These are phyloP conservation scores for Ichneumoninae sp. DNA, from an alignment of 2,888 invertebrate genomes.

Conservation along the genomic window DNA sequence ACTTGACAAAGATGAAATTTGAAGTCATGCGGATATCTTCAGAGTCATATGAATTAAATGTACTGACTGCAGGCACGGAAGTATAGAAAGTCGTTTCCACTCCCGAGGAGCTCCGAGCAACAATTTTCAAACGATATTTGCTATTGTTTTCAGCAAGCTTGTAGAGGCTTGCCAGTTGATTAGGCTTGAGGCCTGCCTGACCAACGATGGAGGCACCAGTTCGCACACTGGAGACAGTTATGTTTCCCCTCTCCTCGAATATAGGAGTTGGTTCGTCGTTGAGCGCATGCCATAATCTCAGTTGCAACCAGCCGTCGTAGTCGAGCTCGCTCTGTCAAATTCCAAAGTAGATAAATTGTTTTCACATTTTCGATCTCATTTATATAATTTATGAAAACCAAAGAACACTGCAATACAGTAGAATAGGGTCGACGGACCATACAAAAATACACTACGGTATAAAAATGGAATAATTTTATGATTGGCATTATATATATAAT, in stretches of 20 bases:
- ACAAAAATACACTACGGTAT: neutral
- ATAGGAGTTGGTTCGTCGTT: slow-evolving; percentile 85
- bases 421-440: neutral
- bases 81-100: slow-evolving; percentile 89
- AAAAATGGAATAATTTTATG: neutral
- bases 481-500: neutral
- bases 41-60: neutral
- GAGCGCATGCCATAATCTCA: slow-evolving; percentile 90
- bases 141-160: slow-evolving; percentile 88
- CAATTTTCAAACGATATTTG: slow-evolving; percentile 90
- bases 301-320: slow-evolving; percentile 90
- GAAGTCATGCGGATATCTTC: too few relatives aligned
- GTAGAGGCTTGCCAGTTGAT: slow-evolving; percentile 87
- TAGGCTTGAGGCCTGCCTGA: slow-evolving; percentile 87
- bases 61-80: slow-evolving; percentile 91
- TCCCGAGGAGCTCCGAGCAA: slow-evolving; percentile 89
- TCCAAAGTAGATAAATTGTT: neutral
- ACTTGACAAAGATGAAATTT: too few relatives aligned
- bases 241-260: slow-evolving; percentile 89
- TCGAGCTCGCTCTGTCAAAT: slow-evolving; percentile 87
- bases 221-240: slow-evolving; percentile 90
- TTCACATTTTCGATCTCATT: neutral
- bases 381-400: neutral
- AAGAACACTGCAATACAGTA: neutral
- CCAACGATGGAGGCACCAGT: slow-evolving; percentile 88